Evolutionary conservation across 2,113 vertebrate genomes (phyloP).

Genomic region (Sinocyclocheilus maitianheensis): DNA sequence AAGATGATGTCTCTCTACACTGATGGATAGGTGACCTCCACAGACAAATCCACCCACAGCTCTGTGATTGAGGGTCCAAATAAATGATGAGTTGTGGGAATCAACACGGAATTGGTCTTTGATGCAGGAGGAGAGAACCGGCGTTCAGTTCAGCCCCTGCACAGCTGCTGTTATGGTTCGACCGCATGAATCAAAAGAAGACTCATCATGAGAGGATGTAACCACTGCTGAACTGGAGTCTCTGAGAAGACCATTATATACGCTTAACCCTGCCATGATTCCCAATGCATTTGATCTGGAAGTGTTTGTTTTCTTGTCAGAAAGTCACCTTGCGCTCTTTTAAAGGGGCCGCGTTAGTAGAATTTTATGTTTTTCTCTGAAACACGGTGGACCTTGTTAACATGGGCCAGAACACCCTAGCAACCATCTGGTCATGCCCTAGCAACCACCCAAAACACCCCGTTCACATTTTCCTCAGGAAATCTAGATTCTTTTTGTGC

Average conservation of each 20-base stretch:
- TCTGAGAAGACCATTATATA: not conserved
- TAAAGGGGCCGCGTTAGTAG: not conserved
- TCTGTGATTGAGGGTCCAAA: not conserved
- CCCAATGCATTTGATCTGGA: conserved; percentile 8
- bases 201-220: not conserved
- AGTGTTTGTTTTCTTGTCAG: conserved; percentile 3
- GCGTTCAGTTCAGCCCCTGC: conserved; percentile 39
- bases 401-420: not conserved
- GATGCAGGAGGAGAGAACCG: conserved; percentile 6
- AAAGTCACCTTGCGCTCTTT: conserved; percentile 1
- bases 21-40: conserved; percentile 32
- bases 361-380: not conserved
- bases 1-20: not conserved
- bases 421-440: not conserved
- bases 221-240: conserved; percentile 3
- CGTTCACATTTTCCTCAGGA: not conserved
- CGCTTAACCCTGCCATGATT: conserved; percentile 15
- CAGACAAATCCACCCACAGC: conserved; percentile 23
- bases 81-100: conserved; percentile 50
- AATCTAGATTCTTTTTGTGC: not conserved
- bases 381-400: not conserved
- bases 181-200: conserved; percentile 4
- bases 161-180: conserved; percentile 38
- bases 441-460: not conserved
- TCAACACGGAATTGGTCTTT: conserved; percentile 28